phyloP scores from a whole-genome alignment of 2,113 vertebrate genomes.

The Apeltes quadracus region DNA sequence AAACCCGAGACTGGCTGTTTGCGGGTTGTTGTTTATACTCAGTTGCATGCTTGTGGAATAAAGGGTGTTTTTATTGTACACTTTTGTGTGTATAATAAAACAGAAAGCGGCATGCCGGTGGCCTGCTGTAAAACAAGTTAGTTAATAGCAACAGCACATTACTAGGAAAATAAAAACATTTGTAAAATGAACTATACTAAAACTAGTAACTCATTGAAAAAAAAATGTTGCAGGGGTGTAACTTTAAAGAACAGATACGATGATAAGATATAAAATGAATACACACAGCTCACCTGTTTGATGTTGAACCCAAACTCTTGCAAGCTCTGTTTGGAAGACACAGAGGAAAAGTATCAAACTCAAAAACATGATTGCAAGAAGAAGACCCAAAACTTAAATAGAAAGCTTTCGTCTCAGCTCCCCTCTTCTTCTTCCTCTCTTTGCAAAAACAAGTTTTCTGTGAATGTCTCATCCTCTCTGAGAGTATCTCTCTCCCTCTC shows the following conservation, averaged over 20 bases:
- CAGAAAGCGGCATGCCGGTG: constrained; percentile 36
- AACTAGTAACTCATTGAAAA: too few species aligned
- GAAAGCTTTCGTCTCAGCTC: constrained; percentile 7
- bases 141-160: not conserved
- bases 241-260: not conserved
- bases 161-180: not conserved
- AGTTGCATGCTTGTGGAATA: constrained; percentile 64
- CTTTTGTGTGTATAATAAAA: constrained; percentile 48
- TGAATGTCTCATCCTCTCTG: constrained; percentile 25
- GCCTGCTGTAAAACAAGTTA: constrained; percentile 33
- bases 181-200: not conserved
- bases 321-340: constrained; percentile 47
- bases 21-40: constrained; percentile 61
- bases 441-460: constrained; percentile 27
- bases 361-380: constrained; percentile 56
- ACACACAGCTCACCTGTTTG: constrained; percentile 69
- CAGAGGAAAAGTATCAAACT: constrained; percentile 59
- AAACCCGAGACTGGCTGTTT: constrained; percentile 57
- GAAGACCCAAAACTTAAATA: constrained; percentile 2
- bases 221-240: too few species aligned
- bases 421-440: constrained; percentile 30
- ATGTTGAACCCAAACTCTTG: constrained; percentile 53
- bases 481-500: constrained; percentile 9
- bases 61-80: constrained; percentile 58
- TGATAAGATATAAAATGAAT: not conserved